phyloP scores from a whole-genome alignment of 2,113 vertebrate genomes.

The Sturnira hondurensis region DNA sequence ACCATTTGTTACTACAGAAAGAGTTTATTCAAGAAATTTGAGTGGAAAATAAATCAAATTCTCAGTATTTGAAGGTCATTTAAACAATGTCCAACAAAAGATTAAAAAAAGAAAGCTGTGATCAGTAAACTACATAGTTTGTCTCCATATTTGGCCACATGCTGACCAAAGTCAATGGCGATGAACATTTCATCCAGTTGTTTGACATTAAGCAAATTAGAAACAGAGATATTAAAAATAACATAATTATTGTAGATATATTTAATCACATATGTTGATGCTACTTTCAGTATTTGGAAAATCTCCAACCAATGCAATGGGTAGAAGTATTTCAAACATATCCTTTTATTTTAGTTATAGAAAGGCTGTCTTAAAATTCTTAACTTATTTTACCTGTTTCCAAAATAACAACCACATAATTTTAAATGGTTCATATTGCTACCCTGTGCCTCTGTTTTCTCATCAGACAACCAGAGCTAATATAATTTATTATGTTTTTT shows the following conservation, averaged over 20 bases:
- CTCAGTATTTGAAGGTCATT: neutral
- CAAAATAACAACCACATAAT: neutral
- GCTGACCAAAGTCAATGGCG: neutral
- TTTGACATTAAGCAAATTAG: constrained; percentile 1
- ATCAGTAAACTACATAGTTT: neutral
- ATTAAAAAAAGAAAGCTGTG: neutral
- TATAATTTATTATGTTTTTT: neutral
- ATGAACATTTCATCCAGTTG: neutral
- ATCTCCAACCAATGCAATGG: neutral
- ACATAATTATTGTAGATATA: neutral
- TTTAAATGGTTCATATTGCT: neutral
- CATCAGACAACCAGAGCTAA: neutral
- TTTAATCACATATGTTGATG: neutral
- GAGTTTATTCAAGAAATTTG: neutral
- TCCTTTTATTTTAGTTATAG: neutral
- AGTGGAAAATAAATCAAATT: neutral
- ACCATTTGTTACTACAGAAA: neutral
- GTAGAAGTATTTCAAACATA: neutral
- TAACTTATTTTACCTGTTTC: neutral
- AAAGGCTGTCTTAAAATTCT: neutral
- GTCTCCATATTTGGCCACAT: neutral
- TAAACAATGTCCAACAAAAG: neutral
- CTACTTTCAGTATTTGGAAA: neutral
- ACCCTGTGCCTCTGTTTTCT: neutral
- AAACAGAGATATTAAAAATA: neutral